Conservation (phyloP, 1,140 invertebrate genomes). For the Uloborus diversus region DNA sequence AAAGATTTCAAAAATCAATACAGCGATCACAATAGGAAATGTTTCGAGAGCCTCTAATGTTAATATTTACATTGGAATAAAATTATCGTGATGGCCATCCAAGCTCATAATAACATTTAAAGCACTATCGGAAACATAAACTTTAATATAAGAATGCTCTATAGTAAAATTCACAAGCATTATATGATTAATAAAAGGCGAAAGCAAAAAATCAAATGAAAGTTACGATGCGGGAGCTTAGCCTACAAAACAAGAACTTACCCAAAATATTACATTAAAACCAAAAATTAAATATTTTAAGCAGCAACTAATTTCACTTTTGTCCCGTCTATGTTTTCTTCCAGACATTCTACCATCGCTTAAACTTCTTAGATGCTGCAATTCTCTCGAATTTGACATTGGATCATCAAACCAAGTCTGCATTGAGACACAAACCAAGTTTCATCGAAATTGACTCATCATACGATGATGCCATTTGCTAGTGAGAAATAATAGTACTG, state of each 20-base stretch:
- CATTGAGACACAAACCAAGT: constrained; percentile 29
- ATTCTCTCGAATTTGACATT: constrained; percentile 53
- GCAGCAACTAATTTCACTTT: constrained; percentile 95
- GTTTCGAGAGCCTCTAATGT: too few relatives aligned
- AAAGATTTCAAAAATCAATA: too few relatives aligned
- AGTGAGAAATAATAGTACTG: neutral
- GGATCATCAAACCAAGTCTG: constrained; percentile 38
- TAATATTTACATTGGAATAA: too few relatives aligned
- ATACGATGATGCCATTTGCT: neutral
- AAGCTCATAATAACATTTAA: too few relatives aligned
- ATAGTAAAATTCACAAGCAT: too few relatives aligned
- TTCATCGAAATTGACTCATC: constrained; percentile 1
- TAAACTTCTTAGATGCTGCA: constrained; percentile 49
- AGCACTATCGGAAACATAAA: too few relatives aligned
- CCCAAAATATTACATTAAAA: constrained; percentile 98
- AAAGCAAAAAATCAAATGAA: too few relatives aligned
- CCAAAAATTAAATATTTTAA: constrained; percentile 97
- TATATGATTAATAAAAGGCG: too few relatives aligned
- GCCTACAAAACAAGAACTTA: constrained; percentile 75
- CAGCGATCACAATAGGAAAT: too few relatives aligned
- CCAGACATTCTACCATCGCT: constrained; percentile 57
- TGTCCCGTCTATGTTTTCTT: constrained; percentile 80
- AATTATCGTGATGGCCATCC: too few relatives aligned
- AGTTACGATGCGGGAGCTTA: too few relatives aligned
- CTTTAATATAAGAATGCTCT: too few relatives aligned